Percentiles rank a stretch among this genome's conserved stretches.
These are phyloP conservation scores for Hemicentrotus pulcherrimus DNA, from an alignment of 35 echinoderm and acorn worm species.

Conservation along the genomic window DNA sequence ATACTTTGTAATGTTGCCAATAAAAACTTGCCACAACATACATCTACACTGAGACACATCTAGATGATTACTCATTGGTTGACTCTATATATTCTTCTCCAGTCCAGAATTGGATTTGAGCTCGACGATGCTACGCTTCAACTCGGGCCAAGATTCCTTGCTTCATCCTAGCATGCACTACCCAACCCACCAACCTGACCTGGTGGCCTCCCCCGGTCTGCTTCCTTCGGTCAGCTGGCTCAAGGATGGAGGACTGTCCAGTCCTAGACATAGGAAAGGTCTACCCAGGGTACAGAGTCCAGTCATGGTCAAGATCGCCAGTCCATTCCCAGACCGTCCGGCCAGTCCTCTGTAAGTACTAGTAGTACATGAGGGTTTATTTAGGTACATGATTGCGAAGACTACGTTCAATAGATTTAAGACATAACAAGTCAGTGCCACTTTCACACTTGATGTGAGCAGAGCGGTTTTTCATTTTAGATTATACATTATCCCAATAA, in stretches of 20 bases:
- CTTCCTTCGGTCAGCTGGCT: slow-evolving; percentile 10
- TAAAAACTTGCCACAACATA: too few species aligned
- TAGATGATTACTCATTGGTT: neutral
- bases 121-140: slow-evolving; percentile 7
- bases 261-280: neutral
- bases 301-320: slow-evolving; percentile 24
- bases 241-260: slow-evolving; percentile 9
- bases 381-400: neutral
- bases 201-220: neutral
- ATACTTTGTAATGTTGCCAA: too few species aligned
- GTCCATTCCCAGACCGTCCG: neutral
- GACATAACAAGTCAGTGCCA: too few species aligned
- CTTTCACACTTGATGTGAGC: too few species aligned
- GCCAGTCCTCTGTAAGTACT: slow-evolving; percentile 13
- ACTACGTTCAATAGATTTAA: too few species aligned
- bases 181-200: slow-evolving; percentile 29
- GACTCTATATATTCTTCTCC: neutral
- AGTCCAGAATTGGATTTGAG: neutral
- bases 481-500: too few species aligned
- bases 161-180: slow-evolving; percentile 38
- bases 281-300: slow-evolving; percentile 20
- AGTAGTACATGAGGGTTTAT: neutral
- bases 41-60: neutral
- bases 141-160: slow-evolving; percentile 12
- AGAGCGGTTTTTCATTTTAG: too few species aligned